Conservation (phyloP, 2,888 invertebrate genomes). For the Acleris literana region DNA sequence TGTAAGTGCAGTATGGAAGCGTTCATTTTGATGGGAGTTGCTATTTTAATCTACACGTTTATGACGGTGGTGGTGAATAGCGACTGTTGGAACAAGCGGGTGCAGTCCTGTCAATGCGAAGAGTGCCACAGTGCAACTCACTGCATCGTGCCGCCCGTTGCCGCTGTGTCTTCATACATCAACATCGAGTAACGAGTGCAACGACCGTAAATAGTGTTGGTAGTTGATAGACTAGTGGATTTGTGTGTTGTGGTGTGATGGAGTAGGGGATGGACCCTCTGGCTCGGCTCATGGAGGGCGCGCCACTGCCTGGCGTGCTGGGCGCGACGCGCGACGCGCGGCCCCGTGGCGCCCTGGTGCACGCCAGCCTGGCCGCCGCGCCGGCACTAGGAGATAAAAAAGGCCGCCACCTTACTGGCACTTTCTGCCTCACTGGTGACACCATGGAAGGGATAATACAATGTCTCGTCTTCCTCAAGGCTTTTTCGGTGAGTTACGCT, state of each 20-base stretch:
- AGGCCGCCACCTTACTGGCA: constrained; percentile 92
- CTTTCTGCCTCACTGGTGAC: constrained; percentile 94
- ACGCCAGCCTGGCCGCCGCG: constrained; percentile 89
- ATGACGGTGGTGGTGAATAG: constrained; percentile 62
- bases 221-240: neutral
- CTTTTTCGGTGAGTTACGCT: constrained; percentile 93
- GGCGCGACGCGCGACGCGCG: constrained; percentile 82
- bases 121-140: constrained; percentile 66
- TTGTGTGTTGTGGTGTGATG: constrained; percentile 41
- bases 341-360: constrained; percentile 89
- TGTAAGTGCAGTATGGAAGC: constrained; percentile 64
- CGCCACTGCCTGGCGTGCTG: constrained; percentile 84
- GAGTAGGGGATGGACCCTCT: constrained; percentile 88
- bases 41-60: constrained; percentile 68
- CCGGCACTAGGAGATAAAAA: constrained; percentile 88
- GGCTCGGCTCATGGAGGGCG: constrained; percentile 91
- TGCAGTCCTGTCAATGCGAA: constrained; percentile 69
- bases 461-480: constrained; percentile 95
- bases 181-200: constrained; percentile 44
- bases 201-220: neutral
- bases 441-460: constrained; percentile 97
- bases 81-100: constrained; percentile 64
- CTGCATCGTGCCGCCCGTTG: constrained; percentile 46
- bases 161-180: constrained; percentile 65
- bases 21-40: constrained; percentile 71